Base-by-base conservation (phyloP, 2,888 invertebrate genomes). In the Fissipunctia ypsillon region DNA sequence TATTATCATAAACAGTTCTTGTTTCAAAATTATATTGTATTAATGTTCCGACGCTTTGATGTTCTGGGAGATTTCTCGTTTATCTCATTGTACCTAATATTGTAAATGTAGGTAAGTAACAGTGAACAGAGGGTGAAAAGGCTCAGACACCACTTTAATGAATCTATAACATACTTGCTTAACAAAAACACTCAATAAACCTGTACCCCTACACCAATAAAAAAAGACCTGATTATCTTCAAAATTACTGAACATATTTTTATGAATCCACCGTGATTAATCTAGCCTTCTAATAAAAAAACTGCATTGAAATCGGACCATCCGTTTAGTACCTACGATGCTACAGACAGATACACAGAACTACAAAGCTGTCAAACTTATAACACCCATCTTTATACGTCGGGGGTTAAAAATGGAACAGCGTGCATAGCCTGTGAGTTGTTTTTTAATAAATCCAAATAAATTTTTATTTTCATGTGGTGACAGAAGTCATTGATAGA, bases 1-100 rank as follows among this genome's bases (percentile, higher is more conserved):
- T 65, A 75, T 80, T 76, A 56, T 60, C 59, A 74, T 64, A 54
- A 64, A 59, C 45, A 73, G 54, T 22, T 31, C n/a, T 78, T 72
- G 57, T 68, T 74, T 50, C 28, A 60, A 68, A 69, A 61, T 70
- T 31, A 35, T 56, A 41, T 22, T 6, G n/a, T 28, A 35, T 35
- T 48, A 59, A 52, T 52, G 28, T 59, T 69, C 9, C 25, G 16
- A 25, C 10, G 59, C 28, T 77, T 68, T 43, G 57, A 43, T 59
- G 43, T 50, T 22, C 10, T 16, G 5, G 25, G 14, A 28, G n/a
- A 50, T 50, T 67, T 28, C 14, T 43, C 9, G 43, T 50, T 64
- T 56, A 48, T 25, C 25, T 25, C 4, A 25, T 28, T 5, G 16
- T 60, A n/a, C n/a, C n/a, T n/a, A 56, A 5, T 45, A 12, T 19